Conservation (phyloP, 2,888 invertebrate genomes). For the Ellobium chinense region DNA sequence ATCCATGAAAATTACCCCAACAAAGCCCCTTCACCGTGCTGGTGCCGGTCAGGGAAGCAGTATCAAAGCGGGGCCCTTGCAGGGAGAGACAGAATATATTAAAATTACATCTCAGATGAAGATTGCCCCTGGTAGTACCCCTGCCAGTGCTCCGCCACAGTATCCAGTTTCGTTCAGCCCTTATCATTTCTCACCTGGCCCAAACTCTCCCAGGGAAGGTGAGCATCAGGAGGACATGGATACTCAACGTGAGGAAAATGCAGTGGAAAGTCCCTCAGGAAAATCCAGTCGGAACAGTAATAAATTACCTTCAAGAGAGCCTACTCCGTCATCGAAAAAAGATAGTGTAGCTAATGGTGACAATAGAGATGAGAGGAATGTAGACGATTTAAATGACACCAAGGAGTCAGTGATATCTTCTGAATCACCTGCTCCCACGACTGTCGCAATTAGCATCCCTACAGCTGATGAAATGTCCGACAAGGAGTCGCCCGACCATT, state of each 20-base stretch:
- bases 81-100: constrained; percentile 66
- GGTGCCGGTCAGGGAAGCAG: constrained; percentile 43
- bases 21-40: constrained; percentile 46
- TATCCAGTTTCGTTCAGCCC: background rate
- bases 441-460: constrained; percentile 67
- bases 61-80: constrained; percentile 47
- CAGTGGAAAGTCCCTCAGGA: background rate
- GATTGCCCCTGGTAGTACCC: constrained; percentile 49
- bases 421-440: constrained; percentile 35
- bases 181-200: background rate
- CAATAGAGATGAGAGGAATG: background rate
- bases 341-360: background rate
- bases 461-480: constrained; percentile 68
- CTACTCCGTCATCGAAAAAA: background rate
- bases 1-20: constrained; percentile 39
- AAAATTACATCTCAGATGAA: constrained; percentile 68
- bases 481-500: constrained; percentile 54
- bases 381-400: background rate
- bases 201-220: constrained; percentile 13
- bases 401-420: background rate
- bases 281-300: background rate
- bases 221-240: background rate
- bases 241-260: background rate
- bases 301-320: background rate
- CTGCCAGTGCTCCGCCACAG: background rate